Base-by-base conservation (phyloP, 1,140 invertebrate species). In the Drosophila mauritiana region DNA sequence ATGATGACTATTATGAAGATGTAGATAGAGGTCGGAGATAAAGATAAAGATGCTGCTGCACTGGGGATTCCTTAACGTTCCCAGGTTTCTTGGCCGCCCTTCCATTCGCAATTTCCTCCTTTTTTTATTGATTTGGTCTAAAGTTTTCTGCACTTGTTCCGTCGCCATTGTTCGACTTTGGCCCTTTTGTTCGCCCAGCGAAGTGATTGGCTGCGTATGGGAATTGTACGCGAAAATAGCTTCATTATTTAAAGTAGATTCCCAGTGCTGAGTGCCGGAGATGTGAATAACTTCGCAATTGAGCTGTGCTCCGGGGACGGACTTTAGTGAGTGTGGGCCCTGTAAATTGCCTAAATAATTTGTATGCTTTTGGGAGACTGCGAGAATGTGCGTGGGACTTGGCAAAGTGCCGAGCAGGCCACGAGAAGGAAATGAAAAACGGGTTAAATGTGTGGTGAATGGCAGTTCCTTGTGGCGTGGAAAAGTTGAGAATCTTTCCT, bases 221-320 rank as follows among this genome's bases (percentile, higher is more conserved):
- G 83, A 88, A 88, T 86, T 86, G 79, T 79, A 81, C 83, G 83
- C 83, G 83, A 88, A 86, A 86, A 86, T 89, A 80, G 83, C 83
- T 88, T 88, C 83, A 88, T 88, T 88, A 88, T 89, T 88, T 89
- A 88, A 88, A 88, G 83, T 88, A 88, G 64, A 61, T 77, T 65
- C 73, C 79, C 73, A 82, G 69, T 73, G 81, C 59, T 20, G 53
- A 34, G 45, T 58, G 70, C 59, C 61, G 59, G 61, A 54, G 46
- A 62, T 77, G 56, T 77, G 69, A 49, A 55, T 65, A 73, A 73
- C 39, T 58, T 62, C 62, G 57, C 63, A 84, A 84, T 85, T 85
- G 73, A 67, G 82, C 69, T 78, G 74, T 53, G 63, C 77, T 43
- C 46, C 63, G 53, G 73, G 78, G 59, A 69, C 51, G 34, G 46